phyloP scores from a whole-genome alignment of 2,797 vertebrate genomes.

The Selene dorsalis region DNA sequence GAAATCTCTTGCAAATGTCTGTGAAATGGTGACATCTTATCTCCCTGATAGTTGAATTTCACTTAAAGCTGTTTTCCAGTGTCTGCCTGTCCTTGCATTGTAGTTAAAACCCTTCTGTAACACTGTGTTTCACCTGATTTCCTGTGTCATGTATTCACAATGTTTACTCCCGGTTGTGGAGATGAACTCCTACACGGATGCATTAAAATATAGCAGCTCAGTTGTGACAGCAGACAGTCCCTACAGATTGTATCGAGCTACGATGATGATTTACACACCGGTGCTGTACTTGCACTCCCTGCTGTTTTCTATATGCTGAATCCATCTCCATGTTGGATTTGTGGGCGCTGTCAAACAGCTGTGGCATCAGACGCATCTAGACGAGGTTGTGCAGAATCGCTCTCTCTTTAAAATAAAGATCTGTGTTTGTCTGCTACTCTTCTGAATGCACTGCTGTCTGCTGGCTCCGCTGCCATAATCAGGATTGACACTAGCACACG shows the following conservation, averaged over 20 bases:
- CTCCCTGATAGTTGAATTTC: conserved; percentile 33
- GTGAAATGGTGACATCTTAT: conserved; percentile 43
- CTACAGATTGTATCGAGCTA: conserved; percentile 17
- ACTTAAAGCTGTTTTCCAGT: conserved; percentile 35
- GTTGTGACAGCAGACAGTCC: conserved; percentile 35
- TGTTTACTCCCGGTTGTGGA: conserved; percentile 40
- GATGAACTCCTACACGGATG: conserved; percentile 11
- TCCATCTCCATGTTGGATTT: conserved; percentile 11
- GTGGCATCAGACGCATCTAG: conserved; percentile 32
- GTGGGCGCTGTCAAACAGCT: conserved; percentile 19
- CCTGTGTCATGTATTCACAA: conserved; percentile 30
- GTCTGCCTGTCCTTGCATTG: conserved; percentile 38
- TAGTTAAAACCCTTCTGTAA: conserved; percentile 45
- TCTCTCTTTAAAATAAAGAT: conserved; percentile 19
- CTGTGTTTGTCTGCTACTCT: conserved; percentile 35
- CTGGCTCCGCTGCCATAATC: conserved; percentile 65
- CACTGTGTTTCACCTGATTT: conserved; percentile 39
- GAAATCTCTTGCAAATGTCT: conserved; percentile 26
- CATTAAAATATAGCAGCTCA: conserved; percentile 21
- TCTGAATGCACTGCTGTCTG: conserved; percentile 49
- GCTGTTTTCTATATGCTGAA: conserved; percentile 35
- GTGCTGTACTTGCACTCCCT: conserved; percentile 8
- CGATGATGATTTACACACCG: conserved; percentile 23
- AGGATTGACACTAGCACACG: conserved; percentile 70
- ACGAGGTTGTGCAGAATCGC: conserved; percentile 13